Conservation (phyloP, 2,113 vertebrate genomes). For the Entelurus aequoreus region DNA sequence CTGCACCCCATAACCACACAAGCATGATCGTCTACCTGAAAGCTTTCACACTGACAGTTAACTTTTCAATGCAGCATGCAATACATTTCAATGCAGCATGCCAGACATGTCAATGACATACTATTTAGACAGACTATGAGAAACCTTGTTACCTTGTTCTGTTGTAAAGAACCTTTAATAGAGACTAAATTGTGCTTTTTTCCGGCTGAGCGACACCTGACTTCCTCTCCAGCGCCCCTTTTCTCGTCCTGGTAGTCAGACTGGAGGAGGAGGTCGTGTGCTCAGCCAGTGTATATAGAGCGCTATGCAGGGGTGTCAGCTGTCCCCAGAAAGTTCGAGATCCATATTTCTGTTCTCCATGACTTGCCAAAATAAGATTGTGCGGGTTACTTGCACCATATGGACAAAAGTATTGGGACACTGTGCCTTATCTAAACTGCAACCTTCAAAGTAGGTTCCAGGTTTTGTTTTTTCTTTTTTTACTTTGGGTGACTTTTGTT, state of each 20-base stretch:
- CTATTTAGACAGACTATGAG: background rate
- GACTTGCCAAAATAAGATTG: constrained; percentile 18
- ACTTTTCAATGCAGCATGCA: constrained; percentile 41
- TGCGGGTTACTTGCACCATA: background rate
- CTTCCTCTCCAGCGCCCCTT: constrained; percentile 40
- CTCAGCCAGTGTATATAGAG: constrained; percentile 55
- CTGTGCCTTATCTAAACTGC: background rate
- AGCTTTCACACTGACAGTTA: constrained; percentile 13
- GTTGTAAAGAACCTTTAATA: constrained; percentile 38
- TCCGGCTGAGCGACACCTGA: constrained; percentile 13
- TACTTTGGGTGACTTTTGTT: too few relatives aligned
- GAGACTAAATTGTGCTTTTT: constrained; percentile 42
- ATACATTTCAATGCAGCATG: background rate
- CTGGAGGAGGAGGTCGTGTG: constrained; percentile 49
- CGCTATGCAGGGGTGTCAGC: constrained; percentile 55
- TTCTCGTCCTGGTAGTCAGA: constrained; percentile 41
- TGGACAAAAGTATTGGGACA: constrained; percentile 2
- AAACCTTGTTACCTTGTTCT: constrained; percentile 65
- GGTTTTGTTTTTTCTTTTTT: too few relatives aligned
- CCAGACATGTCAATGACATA: too few relatives aligned
- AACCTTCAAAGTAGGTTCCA: background rate
- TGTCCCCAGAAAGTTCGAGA: constrained; percentile 73
- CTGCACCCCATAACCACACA: constrained; percentile 25
- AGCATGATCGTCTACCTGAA: constrained; percentile 9
- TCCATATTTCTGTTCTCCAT: constrained; percentile 26